Evolutionary conservation across 2,888 invertebrate genomes (phyloP), one percentile per base, ranked within the genome.

Genomic region (Meghimatium bilineatum): DNA sequence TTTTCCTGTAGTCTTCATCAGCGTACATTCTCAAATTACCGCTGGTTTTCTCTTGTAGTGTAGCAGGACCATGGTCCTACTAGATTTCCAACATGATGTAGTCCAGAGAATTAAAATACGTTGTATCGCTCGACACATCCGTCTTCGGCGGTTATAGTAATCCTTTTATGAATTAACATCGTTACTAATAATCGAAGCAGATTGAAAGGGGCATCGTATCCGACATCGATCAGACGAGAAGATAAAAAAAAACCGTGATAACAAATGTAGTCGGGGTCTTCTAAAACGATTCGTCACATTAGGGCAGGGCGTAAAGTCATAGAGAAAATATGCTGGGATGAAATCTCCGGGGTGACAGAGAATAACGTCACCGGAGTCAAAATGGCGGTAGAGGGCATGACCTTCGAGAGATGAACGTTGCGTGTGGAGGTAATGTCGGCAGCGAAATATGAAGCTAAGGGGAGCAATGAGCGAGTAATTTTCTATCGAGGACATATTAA

Each of bases 401-500:
- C 86, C 86, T 80, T 63, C 71, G 36, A 44, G 74, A 86, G 85
- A 86, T 85, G 85, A 83, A 86, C 85, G 85, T 79, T 69, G 84
- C 75, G 80, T 81, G 75, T 84, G 83, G 84, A 60, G 82, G 85
- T 82, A 66, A 85, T 69, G 67, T 44, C 67, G 82, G 84, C 82
- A 82, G 75, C 84, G 85, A 81, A 84, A 84, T 84, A 86, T 86
- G 86, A 85, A 85, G 85, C 85, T 80, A 71, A 66, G 63, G 76
- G 82, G 85, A 79, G 36, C 86, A 85, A 78, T 77, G 85, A 84
- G 79, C 86, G 85, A 76, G 85, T 85, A 86, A 86, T 86, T 86
- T 86, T 85, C 85, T 84, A 84, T 84, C 12, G 84, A 83, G 82
- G 84, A 85, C 86, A 85, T 86, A 85, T 85, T 85, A 85, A 75